phyloP scores from a whole-genome alignment of 2,888 invertebrate species.

The Pegoplata infirma region DNA sequence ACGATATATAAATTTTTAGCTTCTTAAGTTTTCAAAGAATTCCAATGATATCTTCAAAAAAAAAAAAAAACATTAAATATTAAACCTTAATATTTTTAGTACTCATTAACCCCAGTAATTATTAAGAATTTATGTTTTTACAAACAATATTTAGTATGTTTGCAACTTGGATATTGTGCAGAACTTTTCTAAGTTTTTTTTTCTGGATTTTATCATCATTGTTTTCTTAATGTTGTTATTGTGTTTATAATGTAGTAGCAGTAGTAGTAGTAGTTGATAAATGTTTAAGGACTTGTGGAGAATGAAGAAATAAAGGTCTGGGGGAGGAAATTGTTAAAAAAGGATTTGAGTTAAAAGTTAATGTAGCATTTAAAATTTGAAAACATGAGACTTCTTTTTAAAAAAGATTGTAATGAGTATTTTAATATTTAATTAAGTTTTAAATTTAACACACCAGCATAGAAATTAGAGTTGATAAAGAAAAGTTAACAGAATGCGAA shows the following conservation, averaged over 20 bases:
- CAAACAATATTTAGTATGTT: not conserved
- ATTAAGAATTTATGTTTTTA: not conserved
- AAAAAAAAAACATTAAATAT: not conserved
- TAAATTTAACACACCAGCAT: not conserved
- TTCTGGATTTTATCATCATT: not conserved
- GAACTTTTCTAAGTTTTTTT: not conserved
- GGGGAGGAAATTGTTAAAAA: not conserved
- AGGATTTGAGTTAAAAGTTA: not conserved
- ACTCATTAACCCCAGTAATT: not conserved
- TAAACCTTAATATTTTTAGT: not conserved
- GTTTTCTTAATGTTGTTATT: not conserved
- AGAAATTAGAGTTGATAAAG: too few relatives aligned
- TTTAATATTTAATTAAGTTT: not conserved
- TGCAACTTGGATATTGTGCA: conserved; percentile 28
- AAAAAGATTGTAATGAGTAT: not conserved
- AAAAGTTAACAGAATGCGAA: too few relatives aligned
- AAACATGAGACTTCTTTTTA: not conserved
- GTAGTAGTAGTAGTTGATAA: not conserved
- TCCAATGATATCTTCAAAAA: conserved; percentile 13
- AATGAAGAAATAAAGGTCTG: too few relatives aligned
- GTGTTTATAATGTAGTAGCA: too few relatives aligned
- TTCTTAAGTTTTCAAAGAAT: too few relatives aligned
- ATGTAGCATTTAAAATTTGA: not conserved
- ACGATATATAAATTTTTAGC: too few relatives aligned
- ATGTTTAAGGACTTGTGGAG: not conserved